Evolutionary conservation across 2,113 vertebrate genomes (phyloP), one percentile per base, ranked within the genome.

Genomic region (Heteronetta atricapilla): DNA sequence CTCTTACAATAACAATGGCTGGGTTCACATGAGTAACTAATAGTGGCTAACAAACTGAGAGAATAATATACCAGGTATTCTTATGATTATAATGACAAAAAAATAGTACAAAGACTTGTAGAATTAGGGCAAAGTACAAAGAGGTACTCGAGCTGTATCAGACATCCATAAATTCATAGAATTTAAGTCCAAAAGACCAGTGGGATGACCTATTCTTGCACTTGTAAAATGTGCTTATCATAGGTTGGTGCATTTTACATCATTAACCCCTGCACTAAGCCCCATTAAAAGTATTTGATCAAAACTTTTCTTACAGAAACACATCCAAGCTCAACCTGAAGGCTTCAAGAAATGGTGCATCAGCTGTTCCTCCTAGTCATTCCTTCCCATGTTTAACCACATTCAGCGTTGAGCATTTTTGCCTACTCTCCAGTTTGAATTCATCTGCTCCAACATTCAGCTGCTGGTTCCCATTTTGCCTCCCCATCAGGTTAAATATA

Each of bases 41-140:
- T 42, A 94, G 91, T 28, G 77, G 63, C 72, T 83, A 83, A 77
- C 69, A 77, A 80, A 64, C 68, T 33, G 34, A 68, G 42, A 88
- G 93, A 86, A 94, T 73, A 88, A 82, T 59, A 86, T 13, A 33
- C 77, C 90, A 93, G 74, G 76, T 93, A 88, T 91, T 94, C 91
- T 96, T 93, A 86, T 91, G 80, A 94, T 88, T 82, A 88, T 86
- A 90, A 94, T 95, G 89, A 94, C 93, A 93, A 93, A 94, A 38
- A 96, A 95, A 44, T 76, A 66, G 58, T 88, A 93, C 68, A 94
- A 95, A 95, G 93, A 60, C 80, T 81, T 44, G 81, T 28, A 93
- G 89, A 97, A 94, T 93, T 92, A 96, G 81, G 95, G 58, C 89
- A 87, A 90, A 87, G 77, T 89, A 94, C 76, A 94, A 94, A 85